Conservation (phyloP, 1,140 invertebrate species). For the Caenorhabditis tropicalis region DNA sequence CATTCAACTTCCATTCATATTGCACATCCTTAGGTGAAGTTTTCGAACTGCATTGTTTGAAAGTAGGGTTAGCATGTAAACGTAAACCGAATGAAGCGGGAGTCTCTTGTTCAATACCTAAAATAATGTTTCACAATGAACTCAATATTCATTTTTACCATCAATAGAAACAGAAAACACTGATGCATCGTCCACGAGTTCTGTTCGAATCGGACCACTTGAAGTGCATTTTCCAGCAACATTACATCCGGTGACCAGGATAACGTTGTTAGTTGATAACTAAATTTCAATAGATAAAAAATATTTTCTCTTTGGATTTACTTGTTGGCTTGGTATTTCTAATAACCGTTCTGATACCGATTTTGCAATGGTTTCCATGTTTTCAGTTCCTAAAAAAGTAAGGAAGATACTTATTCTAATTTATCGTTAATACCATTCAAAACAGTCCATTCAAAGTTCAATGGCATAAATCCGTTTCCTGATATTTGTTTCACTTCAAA, state of each 20-base stretch:
- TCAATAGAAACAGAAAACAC: not conserved
- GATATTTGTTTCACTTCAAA: constrained; percentile 37
- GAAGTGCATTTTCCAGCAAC: constrained; percentile 11
- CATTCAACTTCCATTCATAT: constrained; percentile 10
- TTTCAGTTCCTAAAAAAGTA: not conserved
- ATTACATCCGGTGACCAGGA: not conserved
- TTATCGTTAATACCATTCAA: not conserved
- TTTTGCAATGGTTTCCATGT: not conserved
- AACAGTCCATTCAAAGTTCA: not conserved
- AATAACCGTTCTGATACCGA: not conserved
- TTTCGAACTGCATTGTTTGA: constrained; percentile 25
- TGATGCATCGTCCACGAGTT: not conserved
- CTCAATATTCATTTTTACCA: not conserved
- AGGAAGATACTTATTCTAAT: not conserved
- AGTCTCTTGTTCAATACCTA: not conserved
- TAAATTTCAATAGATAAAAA: not conserved
- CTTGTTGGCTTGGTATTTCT: constrained; percentile 1
- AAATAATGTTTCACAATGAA: not conserved
- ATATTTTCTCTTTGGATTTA: not conserved
- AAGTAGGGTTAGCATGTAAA: not conserved
- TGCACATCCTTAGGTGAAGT: constrained; percentile 11
- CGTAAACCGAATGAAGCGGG: constrained; percentile 1
- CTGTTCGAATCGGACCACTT: not conserved
- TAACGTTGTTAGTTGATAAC: not conserved
- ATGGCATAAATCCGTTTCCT: constrained; percentile 12